A percentile compares a stretch with the other conserved stretches of the same genome.
These are phyloP conservation scores for Chorisops tibialis DNA, from an alignment of 2,888 invertebrate species.

Conservation along the genomic window DNA sequence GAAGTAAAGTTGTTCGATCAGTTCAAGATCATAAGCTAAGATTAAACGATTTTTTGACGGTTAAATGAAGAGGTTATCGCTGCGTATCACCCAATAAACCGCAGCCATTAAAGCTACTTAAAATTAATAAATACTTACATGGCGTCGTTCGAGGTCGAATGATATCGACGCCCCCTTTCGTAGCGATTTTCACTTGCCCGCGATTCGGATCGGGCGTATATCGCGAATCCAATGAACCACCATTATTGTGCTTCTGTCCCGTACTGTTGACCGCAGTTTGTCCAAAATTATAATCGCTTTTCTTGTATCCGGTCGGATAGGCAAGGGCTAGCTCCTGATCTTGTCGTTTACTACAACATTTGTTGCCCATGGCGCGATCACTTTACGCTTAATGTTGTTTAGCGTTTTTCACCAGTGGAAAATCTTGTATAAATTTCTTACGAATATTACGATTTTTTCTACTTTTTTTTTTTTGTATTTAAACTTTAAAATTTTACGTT, in stretches of 20 bases:
- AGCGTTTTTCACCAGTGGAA: neutral
- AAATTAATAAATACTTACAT: constrained; percentile 52
- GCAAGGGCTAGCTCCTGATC: constrained; percentile 59
- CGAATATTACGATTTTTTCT: constrained; percentile 6
- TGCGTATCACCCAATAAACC: too few relatives aligned
- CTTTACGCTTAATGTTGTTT: constrained; percentile 13
- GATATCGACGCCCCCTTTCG: constrained; percentile 68
- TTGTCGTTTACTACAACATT: constrained; percentile 83
- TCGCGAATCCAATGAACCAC: constrained; percentile 58
- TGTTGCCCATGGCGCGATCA: constrained; percentile 66
- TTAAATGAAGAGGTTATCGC: too few relatives aligned
- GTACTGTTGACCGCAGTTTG: constrained; percentile 49
- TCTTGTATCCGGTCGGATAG: constrained; percentile 51
- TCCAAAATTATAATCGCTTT: constrained; percentile 50
- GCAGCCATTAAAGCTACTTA: too few relatives aligned
- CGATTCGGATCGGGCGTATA: constrained; percentile 80
- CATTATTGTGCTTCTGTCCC: constrained; percentile 52
- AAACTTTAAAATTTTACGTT: constrained; percentile 2
- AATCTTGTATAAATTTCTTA: neutral
- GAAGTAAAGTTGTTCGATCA: too few relatives aligned
- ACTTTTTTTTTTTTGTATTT: constrained; percentile 12
- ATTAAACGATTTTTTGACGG: too few relatives aligned
- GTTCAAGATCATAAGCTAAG: too few relatives aligned
- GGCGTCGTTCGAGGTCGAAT: constrained; percentile 69
- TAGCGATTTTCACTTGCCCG: constrained; percentile 55